Base-by-base conservation (phyloP, 64 coral and sea anemone genomes). In the Platygyra sinensis region DNA sequence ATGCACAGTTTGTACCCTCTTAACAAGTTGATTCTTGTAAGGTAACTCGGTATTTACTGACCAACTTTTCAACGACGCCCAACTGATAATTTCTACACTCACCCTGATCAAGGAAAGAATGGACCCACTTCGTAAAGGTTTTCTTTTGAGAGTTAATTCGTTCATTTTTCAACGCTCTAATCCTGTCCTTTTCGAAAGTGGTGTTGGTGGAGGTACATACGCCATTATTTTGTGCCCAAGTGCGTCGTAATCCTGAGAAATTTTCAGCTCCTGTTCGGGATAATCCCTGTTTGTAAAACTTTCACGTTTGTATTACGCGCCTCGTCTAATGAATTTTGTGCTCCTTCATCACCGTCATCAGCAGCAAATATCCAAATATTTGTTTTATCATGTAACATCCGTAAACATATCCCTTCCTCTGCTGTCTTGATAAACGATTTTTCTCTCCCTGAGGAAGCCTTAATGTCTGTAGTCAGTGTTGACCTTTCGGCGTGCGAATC, bases 61-160 rank as follows among this genome's bases (percentile, higher is more conserved):
- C 3, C 33, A 36, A 36, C 1, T 36, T 36, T 57, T 0, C 54
- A 57, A 57, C 24, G 25, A 57, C 54, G 10, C 15, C 8, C 54
- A 57, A 11, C 10, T 57, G 11, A 57, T 13, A 57, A 57, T 57
- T 16, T 57, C 10, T 86, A 55, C 29, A 86, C 96, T 90, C 13
- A 98, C 96, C 96, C 95, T 98, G 27, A 60, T 98, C 88, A 14
- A 98, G 52, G 77, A 98, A 98, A 15, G 96, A 98, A 78, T 98
- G 95, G 9, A 98, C 83, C 96, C 94, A 98, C 90, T 98, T 98
- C 14, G 96, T 98, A 30, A 98, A 98, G 24, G 96, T 98, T 88
- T 98, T 98, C 96, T 98, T 98, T 36, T 98, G 96, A 5, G 96
- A 95, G 52, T 81, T 92, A 38, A 98, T 98, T 78, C 96, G 90